phyloP scores from a whole-genome alignment of 2,797 vertebrate species.

The Clarias pachynema region DNA sequence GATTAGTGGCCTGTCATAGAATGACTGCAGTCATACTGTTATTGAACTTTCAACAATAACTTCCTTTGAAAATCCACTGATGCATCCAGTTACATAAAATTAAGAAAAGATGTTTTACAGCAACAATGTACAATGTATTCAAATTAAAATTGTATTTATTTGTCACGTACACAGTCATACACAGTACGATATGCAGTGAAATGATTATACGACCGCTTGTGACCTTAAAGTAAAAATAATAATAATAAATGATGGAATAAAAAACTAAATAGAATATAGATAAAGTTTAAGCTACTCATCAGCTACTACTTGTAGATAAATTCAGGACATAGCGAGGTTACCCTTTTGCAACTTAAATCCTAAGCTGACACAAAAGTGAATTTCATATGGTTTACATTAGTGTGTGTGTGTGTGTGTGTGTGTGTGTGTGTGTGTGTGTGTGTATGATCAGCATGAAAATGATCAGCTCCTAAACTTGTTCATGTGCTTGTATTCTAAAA shows the following conservation, averaged over 20 bases:
- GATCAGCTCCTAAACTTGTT: not conserved
- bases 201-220: too few relatives aligned
- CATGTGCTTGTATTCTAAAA: not conserved
- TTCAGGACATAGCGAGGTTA: not conserved
- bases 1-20: not conserved
- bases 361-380: slow-evolving; percentile 13
- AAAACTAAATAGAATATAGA: too few relatives aligned
- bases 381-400: not conserved
- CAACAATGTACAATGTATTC: not conserved
- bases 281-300: too few relatives aligned
- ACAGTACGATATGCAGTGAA: too few relatives aligned
- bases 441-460: not conserved
- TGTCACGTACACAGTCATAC: too few relatives aligned
- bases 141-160: too few relatives aligned
- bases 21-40: not conserved
- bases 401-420: not conserved
- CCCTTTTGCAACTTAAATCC: not conserved
- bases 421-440: not conserved
- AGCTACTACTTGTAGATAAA: too few relatives aligned
- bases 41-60: not conserved
- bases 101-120: not conserved
- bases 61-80: not conserved
- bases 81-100: not conserved
- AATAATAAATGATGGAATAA: too few relatives aligned
- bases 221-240: too few relatives aligned